Conservation (phyloP, 2,113 vertebrate genomes). For the Alaudala cheleensis region DNA sequence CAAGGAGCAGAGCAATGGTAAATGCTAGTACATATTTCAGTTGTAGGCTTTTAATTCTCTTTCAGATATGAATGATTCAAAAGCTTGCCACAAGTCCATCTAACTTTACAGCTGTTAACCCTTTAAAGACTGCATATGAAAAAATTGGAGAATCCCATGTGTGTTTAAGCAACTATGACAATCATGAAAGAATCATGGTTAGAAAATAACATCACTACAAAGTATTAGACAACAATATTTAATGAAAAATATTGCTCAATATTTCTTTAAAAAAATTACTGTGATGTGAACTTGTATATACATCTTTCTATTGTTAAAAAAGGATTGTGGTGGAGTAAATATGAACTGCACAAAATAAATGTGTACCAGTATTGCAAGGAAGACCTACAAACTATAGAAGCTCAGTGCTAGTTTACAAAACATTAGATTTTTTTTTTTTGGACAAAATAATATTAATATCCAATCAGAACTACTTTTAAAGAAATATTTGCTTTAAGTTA, state of each 20-base stretch:
- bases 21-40: slow-evolving; percentile 72
- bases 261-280: slow-evolving; percentile 68
- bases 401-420: slow-evolving; percentile 65
- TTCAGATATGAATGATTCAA: slow-evolving; percentile 72
- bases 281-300: slow-evolving; percentile 71
- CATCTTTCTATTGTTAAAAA: slow-evolving; percentile 63
- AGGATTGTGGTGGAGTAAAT: slow-evolving; percentile 61
- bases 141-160: slow-evolving; percentile 53
- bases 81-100: slow-evolving; percentile 75
- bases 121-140: slow-evolving; percentile 77
- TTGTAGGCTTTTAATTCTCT: slow-evolving; percentile 70
- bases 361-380: slow-evolving; percentile 70
- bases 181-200: slow-evolving; percentile 53
- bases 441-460: slow-evolving; percentile 65
- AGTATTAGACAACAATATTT: slow-evolving; percentile 71
- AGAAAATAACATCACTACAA: slow-evolving; percentile 71
- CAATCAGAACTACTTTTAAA: slow-evolving; percentile 68
- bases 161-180: slow-evolving; percentile 60
- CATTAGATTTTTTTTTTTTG: slow-evolving; percentile 37
- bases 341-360: slow-evolving; percentile 65
- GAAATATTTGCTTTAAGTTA: slow-evolving; percentile 64
- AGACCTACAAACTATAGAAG: slow-evolving; percentile 76
- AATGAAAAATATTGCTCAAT: slow-evolving; percentile 78
- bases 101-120: slow-evolving; percentile 72
- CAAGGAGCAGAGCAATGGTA: slow-evolving; percentile 76